Evolutionary conservation across 2,113 vertebrate species (phyloP).

Genomic region (Cheilinus undulatus): DNA sequence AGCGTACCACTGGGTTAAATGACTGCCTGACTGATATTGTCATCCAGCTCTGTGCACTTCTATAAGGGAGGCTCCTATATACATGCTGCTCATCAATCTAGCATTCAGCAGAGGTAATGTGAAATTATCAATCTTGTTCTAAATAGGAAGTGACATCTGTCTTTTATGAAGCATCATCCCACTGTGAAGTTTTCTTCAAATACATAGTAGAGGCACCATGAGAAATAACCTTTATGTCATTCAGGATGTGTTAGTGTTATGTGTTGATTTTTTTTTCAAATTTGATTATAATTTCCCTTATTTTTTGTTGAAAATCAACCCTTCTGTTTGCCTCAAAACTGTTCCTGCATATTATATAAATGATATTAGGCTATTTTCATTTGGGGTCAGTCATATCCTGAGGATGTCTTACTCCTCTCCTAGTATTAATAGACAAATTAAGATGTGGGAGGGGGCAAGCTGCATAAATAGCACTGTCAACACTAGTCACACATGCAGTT

Average conservation of each 20-base stretch:
- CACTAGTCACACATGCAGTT: not conserved
- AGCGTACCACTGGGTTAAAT: not conserved
- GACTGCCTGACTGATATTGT: conserved; percentile 8
- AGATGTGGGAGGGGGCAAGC: not conserved
- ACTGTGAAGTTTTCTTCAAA: too few species aligned
- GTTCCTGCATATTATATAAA: not conserved
- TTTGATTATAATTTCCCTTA: not conserved
- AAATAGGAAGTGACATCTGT: not conserved
- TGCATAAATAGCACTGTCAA: not conserved
- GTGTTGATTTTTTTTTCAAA: not conserved
- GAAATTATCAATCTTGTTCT: not conserved
- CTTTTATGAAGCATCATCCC: not conserved
- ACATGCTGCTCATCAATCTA: not conserved
- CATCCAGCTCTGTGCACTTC: not conserved
- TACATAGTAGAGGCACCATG: not conserved
- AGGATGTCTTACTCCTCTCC: not conserved
- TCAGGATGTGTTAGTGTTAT: not conserved
- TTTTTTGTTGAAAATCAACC: not conserved
- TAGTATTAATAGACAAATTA: not conserved
- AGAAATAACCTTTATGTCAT: not conserved
- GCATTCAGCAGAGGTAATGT: conserved; percentile 1
- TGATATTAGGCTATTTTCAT: not conserved
- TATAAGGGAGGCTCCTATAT: not conserved
- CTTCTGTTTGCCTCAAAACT: not conserved
- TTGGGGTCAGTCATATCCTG: not conserved